A percentile compares a stretch with the other conserved stretches of the same genome.
These are phyloP conservation scores for Pangasius larnaudii DNA, from an alignment of 2,797 vertebrate species.

Conservation along the genomic window DNA sequence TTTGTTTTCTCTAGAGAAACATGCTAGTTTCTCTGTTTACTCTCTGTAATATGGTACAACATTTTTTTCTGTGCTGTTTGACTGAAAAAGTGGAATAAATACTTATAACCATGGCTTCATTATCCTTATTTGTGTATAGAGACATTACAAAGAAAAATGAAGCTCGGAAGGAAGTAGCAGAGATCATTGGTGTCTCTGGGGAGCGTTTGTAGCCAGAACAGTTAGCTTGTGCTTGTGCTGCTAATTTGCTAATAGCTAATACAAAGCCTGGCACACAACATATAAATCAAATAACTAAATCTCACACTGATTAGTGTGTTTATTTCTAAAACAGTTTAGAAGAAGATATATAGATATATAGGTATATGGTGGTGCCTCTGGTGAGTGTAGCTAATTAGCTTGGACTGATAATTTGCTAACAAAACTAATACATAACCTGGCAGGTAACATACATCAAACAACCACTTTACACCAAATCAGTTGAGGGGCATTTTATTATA, in stretches of 20 bases:
- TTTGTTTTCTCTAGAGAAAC: neutral
- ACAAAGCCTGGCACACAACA: neutral
- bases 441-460: neutral
- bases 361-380: neutral
- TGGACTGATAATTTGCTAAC: neutral
- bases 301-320: neutral
- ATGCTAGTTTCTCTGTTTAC: neutral
- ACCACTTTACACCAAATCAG: neutral
- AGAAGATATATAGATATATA: neutral
- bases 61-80: neutral
- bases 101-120: neutral
- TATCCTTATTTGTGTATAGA: neutral
- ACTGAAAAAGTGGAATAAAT: neutral
- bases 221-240: neutral
- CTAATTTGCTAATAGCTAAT: neutral
- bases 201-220: neutral
- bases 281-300: neutral
- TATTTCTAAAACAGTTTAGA: neutral
- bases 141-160: neutral
- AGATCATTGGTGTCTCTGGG: neutral
- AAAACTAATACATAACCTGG: neutral
- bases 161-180: neutral
- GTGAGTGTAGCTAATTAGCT: neutral
- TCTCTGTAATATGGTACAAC: neutral
- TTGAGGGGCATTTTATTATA: neutral